A percentile compares a stretch with the other conserved stretches of the same genome.
phyloP scores from a whole-genome alignment of 2,888 invertebrate genomes.

The Spodoptera littoralis region DNA sequence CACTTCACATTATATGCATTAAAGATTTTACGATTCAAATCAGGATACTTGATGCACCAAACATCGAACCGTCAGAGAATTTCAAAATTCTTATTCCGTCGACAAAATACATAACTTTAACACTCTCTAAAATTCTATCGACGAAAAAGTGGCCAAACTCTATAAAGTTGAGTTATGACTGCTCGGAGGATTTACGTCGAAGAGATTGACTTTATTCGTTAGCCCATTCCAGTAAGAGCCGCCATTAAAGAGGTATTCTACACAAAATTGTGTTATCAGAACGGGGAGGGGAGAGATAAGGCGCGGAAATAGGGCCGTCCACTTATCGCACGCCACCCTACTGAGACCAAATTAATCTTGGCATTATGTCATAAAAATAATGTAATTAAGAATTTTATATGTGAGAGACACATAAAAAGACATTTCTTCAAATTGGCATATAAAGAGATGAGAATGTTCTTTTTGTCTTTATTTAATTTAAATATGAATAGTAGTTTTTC shows the following conservation, averaged over 20 bases:
- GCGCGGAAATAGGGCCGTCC: slow-evolving; percentile 67
- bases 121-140: slow-evolving; percentile 63
- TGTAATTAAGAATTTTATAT: slow-evolving; percentile 39
- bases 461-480: not conserved
- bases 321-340: slow-evolving; percentile 68
- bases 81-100: slow-evolving; percentile 31
- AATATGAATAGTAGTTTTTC: not conserved
- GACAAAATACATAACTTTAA: slow-evolving; percentile 66
- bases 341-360: slow-evolving; percentile 61
- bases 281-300: slow-evolving; percentile 67
- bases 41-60: slow-evolving; percentile 11
- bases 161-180: slow-evolving; percentile 84
- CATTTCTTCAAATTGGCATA: not conserved
- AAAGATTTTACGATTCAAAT: not conserved
- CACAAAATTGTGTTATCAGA: slow-evolving; percentile 76
- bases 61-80: slow-evolving; percentile 8
- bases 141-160: slow-evolving; percentile 75
- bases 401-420: slow-evolving; percentile 1
- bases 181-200: slow-evolving; percentile 80
- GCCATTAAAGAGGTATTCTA: slow-evolving; percentile 80
- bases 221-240: slow-evolving; percentile 77
- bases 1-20: not conserved
- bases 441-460: not conserved
- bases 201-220: slow-evolving; percentile 84
- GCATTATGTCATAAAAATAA: slow-evolving; percentile 62